phyloP scores from a whole-genome alignment of 2,888 invertebrate genomes.

The Prosopocoilus inquinatus region DNA sequence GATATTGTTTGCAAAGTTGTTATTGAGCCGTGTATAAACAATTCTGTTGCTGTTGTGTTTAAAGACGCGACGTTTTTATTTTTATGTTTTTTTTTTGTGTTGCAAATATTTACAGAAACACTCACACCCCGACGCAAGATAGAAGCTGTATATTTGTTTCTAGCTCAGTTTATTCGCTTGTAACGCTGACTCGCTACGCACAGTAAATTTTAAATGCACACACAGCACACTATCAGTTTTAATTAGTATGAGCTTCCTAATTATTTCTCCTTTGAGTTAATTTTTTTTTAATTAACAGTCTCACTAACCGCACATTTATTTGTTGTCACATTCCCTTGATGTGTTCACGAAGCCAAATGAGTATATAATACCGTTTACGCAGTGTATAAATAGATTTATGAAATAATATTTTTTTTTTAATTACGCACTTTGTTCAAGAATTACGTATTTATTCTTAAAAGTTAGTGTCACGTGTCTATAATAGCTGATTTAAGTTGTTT shows the following conservation, averaged over 20 bases:
- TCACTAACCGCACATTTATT: constrained; percentile 3
- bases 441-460: too few species aligned
- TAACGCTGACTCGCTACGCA: neutral
- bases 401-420: too few species aligned
- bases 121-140: neutral
- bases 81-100: neutral
- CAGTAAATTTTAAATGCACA: neutral
- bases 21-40: too few species aligned
- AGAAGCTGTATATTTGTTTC: neutral
- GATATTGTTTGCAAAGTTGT: too few species aligned
- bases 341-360: too few species aligned
- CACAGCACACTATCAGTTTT: constrained; percentile 2
- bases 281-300: neutral
- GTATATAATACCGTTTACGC: too few species aligned
- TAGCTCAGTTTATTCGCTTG: neutral
- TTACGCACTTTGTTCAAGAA: too few species aligned
- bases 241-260: constrained; percentile 2
- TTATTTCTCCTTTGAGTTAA: neutral
- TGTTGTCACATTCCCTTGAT: constrained; percentile 3
- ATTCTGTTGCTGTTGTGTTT: too few species aligned
- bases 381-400: too few species aligned
- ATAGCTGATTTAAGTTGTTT: too few species aligned
- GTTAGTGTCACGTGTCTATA: too few species aligned
- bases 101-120: neutral
- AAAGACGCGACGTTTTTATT: neutral